These are phyloP conservation scores for Erpornis zantholeuca DNA, from an alignment of 2,113 vertebrate genomes.

Conservation along the genomic window DNA sequence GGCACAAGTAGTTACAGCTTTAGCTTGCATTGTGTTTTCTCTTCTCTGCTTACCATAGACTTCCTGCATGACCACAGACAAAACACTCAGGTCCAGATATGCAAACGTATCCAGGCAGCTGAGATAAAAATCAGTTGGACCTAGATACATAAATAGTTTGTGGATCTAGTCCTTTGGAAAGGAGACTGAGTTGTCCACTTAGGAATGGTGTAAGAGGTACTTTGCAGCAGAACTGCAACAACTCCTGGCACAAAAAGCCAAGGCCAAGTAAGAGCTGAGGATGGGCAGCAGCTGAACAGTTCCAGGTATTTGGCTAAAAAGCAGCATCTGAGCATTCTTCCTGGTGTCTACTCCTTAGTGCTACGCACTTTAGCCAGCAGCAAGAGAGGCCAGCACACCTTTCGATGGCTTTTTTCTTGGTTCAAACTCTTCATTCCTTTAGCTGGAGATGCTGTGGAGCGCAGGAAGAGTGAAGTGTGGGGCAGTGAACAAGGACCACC, in stretches of 20 bases:
- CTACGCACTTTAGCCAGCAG: neutral
- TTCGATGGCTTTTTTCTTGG: neutral
- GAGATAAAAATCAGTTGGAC: conserved; percentile 23
- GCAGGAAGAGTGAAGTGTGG: neutral
- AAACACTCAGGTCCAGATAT: neutral
- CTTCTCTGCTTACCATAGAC: conserved; percentile 6
- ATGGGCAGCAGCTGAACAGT: neutral
- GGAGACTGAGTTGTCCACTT: neutral
- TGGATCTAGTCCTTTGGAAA: neutral
- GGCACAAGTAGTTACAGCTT: neutral
- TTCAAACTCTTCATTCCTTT: neutral
- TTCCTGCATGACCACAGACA: conserved; percentile 30
- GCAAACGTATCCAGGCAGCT: neutral
- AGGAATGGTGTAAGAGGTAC: neutral
- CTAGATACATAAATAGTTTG: neutral
- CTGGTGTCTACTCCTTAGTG: neutral
- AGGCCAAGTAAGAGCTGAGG: neutral
- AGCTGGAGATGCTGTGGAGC: neutral
- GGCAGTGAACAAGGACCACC: neutral
- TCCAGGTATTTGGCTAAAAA: neutral
- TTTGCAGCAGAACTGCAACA: neutral
- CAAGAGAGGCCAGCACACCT: neutral
- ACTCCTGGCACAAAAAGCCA: neutral
- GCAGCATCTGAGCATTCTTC: neutral
- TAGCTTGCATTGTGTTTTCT: neutral